phyloP scores from a whole-genome alignment of 2,888 invertebrate genomes.

The Andrena fulva region DNA sequence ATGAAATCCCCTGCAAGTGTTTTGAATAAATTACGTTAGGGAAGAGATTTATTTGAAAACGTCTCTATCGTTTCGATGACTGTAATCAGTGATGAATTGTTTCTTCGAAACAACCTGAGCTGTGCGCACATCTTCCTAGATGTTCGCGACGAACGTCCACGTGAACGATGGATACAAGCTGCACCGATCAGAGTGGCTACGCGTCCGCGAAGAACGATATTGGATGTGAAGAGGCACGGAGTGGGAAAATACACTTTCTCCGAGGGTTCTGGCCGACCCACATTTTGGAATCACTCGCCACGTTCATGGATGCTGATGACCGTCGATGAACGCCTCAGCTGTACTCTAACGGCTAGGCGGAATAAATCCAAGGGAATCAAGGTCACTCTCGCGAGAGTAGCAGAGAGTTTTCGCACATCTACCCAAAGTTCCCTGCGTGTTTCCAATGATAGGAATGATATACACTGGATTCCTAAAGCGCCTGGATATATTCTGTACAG shows the following conservation, averaged over 20 bases:
- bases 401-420: conserved; percentile 10
- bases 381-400: conserved; percentile 80
- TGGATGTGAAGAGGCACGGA: conserved; percentile 65
- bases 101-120: too few species aligned
- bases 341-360: conserved; percentile 29
- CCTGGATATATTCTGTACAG: too few species aligned
- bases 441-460: neutral
- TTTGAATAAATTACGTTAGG: too few species aligned
- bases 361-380: conserved; percentile 75
- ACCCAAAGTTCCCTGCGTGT: conserved; percentile 14
- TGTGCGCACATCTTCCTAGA: neutral
- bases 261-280: conserved; percentile 79
- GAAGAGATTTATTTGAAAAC: too few species aligned
- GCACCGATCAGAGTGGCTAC: conserved; percentile 23
- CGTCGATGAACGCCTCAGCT: conserved; percentile 46
- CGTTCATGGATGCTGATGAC: conserved; percentile 77
- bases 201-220: conserved; percentile 63
- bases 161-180: conserved; percentile 6
- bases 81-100: too few species aligned
- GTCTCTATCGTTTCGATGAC: too few species aligned
- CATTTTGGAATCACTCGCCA: conserved; percentile 78
- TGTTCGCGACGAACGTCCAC: conserved; percentile 10
- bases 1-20: too few species aligned
- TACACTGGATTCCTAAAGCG: neutral
- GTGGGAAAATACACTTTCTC: conserved; percentile 82